These are phyloP conservation scores for Acestrorhynchus altus DNA, from an alignment of 2,797 vertebrate genomes.

Conservation along the genomic window DNA sequence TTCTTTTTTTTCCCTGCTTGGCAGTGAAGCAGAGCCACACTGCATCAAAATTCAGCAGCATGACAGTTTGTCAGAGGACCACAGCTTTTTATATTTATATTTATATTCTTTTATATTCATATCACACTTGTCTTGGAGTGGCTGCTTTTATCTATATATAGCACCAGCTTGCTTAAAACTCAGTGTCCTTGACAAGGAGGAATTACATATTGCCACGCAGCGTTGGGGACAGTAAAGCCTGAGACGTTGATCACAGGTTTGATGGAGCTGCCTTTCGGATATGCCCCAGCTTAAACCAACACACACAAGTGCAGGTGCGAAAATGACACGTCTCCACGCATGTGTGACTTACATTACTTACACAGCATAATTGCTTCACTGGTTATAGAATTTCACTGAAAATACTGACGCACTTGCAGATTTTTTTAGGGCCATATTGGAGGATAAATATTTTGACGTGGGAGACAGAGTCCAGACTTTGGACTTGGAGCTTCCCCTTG, in stretches of 20 bases:
- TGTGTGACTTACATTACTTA: slow-evolving; percentile 58
- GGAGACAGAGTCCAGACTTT: slow-evolving; percentile 71
- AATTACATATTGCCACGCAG: slow-evolving; percentile 22
- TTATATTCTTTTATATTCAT: slow-evolving; percentile 39
- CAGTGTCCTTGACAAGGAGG: slow-evolving; percentile 29
- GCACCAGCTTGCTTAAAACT: slow-evolving; percentile 39
- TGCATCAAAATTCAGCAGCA: slow-evolving; percentile 23
- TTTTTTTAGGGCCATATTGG: slow-evolving; percentile 62
- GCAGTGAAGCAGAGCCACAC: slow-evolving; percentile 12
- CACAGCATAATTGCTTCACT: slow-evolving; percentile 62
- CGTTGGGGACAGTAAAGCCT: slow-evolving; percentile 26
- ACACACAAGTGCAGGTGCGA: slow-evolving; percentile 60
- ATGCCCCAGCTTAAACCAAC: slow-evolving; percentile 48
- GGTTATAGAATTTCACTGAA: slow-evolving; percentile 61
- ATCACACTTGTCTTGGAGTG: slow-evolving; percentile 33
- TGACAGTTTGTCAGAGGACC: slow-evolving; percentile 36
- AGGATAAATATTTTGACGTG: slow-evolving; percentile 70
- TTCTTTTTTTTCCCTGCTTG: slow-evolving; percentile 16
- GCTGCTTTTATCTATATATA: slow-evolving; percentile 49
- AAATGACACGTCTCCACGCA: slow-evolving; percentile 56
- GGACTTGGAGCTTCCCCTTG: slow-evolving; percentile 62
- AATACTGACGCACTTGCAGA: slow-evolving; percentile 53
- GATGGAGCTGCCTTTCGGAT: slow-evolving; percentile 19
- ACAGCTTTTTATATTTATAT: slow-evolving; percentile 6
- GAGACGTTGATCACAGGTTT: slow-evolving; percentile 13